Percentiles rank a stretch among this genome's conserved stretches.
These are phyloP conservation scores for Gyps fulvus DNA, from an alignment of 2,113 vertebrate species.

Conservation along the genomic window DNA sequence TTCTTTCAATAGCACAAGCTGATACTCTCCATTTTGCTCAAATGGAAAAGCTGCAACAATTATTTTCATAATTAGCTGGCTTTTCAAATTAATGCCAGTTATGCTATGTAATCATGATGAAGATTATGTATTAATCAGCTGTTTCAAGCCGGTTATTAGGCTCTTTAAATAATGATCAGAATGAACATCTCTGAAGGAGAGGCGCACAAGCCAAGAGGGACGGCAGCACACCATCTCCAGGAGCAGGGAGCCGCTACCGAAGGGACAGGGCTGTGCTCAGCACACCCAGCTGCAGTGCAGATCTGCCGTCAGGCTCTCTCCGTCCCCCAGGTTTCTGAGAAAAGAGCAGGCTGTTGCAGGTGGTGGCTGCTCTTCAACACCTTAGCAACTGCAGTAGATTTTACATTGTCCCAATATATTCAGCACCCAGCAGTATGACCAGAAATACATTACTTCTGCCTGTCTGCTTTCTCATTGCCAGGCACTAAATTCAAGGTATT, in stretches of 20 bases:
- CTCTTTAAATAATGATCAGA: slow-evolving; percentile 74
- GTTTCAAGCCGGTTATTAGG: slow-evolving; percentile 77
- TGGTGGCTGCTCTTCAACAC: neutral
- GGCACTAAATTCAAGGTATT: neutral
- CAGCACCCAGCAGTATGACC: neutral
- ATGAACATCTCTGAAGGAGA: slow-evolving; percentile 57
- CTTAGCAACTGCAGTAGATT: neutral
- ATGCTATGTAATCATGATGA: slow-evolving; percentile 79
- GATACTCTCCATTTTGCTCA: slow-evolving; percentile 55
- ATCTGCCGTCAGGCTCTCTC: neutral
- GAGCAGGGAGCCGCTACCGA: accelerated
- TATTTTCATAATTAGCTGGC: slow-evolving; percentile 80
- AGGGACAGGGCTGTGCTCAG: neutral
- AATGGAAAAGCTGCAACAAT: slow-evolving; percentile 73
- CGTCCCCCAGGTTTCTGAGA: accelerated
- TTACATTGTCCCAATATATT: accelerated
- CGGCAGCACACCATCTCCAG: neutral
- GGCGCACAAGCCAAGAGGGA: neutral
- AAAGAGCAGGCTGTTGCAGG: neutral
- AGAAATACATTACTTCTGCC: neutral
- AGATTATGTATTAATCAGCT: slow-evolving; percentile 81
- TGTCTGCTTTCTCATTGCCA: neutral
- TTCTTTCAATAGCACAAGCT: neutral
- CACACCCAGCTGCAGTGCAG: too few relatives aligned
- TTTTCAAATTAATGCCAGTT: slow-evolving; percentile 81